A percentile compares a stretch with the other conserved stretches of the same genome.
Evolutionary conservation across 2,888 invertebrate species (phyloP).

Genomic region (Cantharis nigra): DNA sequence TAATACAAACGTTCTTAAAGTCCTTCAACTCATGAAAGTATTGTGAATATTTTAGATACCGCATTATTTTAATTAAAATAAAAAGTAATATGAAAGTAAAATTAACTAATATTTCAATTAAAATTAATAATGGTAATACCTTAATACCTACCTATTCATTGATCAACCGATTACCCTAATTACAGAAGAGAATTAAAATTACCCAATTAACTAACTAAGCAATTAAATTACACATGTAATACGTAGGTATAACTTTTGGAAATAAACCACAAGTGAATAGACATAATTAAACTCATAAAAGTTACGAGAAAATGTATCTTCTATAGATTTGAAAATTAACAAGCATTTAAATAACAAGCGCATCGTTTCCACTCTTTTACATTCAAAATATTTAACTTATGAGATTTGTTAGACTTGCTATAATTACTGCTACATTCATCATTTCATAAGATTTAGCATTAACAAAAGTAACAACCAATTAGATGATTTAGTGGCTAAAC

Average conservation of each 20-base stretch:
- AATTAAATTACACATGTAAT: background rate
- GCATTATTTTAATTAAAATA: background rate
- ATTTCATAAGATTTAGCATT: background rate
- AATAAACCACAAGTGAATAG: background rate
- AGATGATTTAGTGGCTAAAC: background rate
- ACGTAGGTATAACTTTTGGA: background rate
- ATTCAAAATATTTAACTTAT: background rate
- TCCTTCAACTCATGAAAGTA: background rate
- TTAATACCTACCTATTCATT: background rate
- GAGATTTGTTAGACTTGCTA: background rate
- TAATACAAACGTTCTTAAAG: background rate
- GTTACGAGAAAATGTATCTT: background rate
- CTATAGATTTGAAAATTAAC: background rate
- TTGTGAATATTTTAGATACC: background rate
- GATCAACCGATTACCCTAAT: background rate
- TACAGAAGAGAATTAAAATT: background rate
- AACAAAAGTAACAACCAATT: background rate
- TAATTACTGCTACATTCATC: background rate
- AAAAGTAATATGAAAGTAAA: background rate
- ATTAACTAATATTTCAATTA: background rate
- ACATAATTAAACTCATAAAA: background rate
- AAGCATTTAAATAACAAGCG: background rate
- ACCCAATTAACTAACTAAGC: background rate
- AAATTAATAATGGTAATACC: background rate
- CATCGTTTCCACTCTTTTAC: background rate